These are phyloP conservation scores for Glyphotaelius pellucidus DNA, from an alignment of 2,888 invertebrate species.

Conservation along the genomic window DNA sequence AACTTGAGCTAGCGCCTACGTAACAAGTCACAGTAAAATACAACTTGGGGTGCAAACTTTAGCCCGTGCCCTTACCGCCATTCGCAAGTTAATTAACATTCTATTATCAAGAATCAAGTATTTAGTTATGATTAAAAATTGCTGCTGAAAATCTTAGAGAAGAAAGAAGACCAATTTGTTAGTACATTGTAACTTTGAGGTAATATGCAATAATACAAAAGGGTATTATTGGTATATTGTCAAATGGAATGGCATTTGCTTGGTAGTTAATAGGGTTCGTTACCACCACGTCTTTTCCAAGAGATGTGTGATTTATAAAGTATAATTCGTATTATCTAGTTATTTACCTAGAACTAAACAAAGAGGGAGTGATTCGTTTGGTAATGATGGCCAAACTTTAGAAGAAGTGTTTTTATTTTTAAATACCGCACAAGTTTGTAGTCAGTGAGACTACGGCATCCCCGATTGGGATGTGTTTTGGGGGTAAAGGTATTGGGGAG, in stretches of 20 bases:
- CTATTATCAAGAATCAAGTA: no score
- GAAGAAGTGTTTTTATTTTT: background rate
- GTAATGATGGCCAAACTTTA: background rate
- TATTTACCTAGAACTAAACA: background rate
- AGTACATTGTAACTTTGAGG: no score
- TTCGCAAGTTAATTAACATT: background rate
- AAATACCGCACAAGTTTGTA: no score
- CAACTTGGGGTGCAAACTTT: background rate
- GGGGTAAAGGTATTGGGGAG: no score
- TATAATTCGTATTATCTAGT: background rate
- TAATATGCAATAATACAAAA: background rate
- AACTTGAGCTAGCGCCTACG: background rate
- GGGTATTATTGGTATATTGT: background rate
- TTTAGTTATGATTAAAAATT: background rate
- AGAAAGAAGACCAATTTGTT: background rate
- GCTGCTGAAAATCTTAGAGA: background rate
- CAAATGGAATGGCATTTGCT: no score
- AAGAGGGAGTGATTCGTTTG: background rate
- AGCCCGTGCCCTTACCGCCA: background rate
- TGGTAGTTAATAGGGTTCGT: no score
- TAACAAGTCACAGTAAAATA: background rate
- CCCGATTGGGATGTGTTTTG: no score
- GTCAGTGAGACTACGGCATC: no score
- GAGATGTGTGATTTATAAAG: no score
- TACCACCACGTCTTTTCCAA: no score